Base-by-base conservation (phyloP, 1,140 invertebrate species). In the Magallana angulata region DNA sequence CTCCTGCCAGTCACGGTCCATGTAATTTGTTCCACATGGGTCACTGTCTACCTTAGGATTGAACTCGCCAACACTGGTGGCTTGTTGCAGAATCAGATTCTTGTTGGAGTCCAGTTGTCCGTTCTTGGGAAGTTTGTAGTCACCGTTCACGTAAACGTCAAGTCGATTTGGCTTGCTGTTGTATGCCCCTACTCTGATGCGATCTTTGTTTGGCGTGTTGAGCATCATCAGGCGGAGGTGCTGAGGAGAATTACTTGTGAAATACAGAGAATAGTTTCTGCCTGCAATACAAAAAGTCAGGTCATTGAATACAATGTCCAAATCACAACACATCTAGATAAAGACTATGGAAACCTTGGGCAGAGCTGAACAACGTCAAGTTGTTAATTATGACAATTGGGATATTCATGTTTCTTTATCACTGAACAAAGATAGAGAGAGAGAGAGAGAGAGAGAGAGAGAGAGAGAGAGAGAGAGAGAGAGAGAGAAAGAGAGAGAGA, bases 61-160 rank as follows among this genome's bases (percentile, higher is more conserved):
- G 58, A 48, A 87, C 86, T 83, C 76, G 7, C 16, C 71, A 6
- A 18, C 16, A 58, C 58, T 36, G 9, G 82, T 85, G 1, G 85
- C 7, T 48, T n/a, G 16, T 12, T 58, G 3, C 0, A 60, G 56
- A 16, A 89, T 11, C 1, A 85, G n/a, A 30, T 71, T 85, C 7
- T 89, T 57, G 14, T 85, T 57, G 83, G 36, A 84, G 82, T 87
- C 85, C 18, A 59, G 12, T 7, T 81, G 6, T 11, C 87, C 90
- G 88, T 94, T 94, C 16, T 64, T 90, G 1, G 94, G 92, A 30
- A 89, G n/a, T 14, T 91, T 71, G 18, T 91, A 90, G 1, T 36
- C 81, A 14, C 89, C 92, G 83, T 93, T 81, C 56, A 88, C 89
- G 84, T 88, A 91, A 24, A 94, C 92, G 62, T 94, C 93, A n/a